Base-by-base conservation (phyloP, 2,888 invertebrate genomes). In the Gymnocheta viridis region DNA sequence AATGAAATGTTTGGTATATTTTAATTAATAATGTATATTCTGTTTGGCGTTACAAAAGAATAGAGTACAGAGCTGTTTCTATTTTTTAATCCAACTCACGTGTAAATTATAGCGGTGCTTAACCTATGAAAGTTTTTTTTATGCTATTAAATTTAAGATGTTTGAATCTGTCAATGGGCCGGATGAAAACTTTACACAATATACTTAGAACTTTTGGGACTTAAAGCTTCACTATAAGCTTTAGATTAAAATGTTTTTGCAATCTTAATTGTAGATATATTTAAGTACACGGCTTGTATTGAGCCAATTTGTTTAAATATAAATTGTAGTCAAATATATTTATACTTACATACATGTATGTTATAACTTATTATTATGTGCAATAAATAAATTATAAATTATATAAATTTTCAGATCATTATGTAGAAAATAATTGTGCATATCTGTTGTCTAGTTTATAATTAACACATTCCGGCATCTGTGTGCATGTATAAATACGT, bases 241-340 rank as follows among this genome's bases (percentile, higher is more conserved):
- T 38, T 12, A 38, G 41, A 14, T 3, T 38, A 1, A n/a, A 1
- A 41, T n/a, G n/a, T 41, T 41, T 14, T 14, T 14, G 41, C 4
- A 2, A 1, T n/a, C 41, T 41, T 41, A 41, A 2, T 41, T 5
- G 2, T 14, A 38, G 12, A 10, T 1, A 12, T 41, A n/a, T n/a
- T 14, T 41, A 12, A 38, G 12, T 38, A 4, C 12, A 10, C 38
- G 38, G 38, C 12, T 38, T 38, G 14, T 14, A 38, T 41, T 41
- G n/a, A 41, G 5, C 14, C 41, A 41, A 54, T 79, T 79, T 70
- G 62, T 35, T 66, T 60, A 19, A 72, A 64, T 56, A 35, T 72
- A 64, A 35, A 72, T 72, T 66, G 14, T 29, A 19, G 2, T 9
- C 19, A 60, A 24, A 38, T 17, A 17, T 35, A 12, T n/a, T 35